Conservation (phyloP, 2,888 invertebrate species). For the Pseudococcus viburni region DNA sequence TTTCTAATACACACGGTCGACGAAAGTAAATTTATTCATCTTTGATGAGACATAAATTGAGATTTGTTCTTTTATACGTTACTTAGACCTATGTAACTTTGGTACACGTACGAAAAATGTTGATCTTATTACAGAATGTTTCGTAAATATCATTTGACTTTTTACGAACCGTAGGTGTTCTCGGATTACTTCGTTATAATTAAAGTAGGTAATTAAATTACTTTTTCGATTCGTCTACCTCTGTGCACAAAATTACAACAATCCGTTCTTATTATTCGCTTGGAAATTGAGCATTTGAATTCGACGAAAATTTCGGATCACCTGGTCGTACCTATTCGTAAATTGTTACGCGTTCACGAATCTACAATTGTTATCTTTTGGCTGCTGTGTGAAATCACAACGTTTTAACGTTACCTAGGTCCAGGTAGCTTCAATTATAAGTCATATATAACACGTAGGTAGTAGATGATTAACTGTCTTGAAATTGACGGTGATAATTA, state of each 20-base stretch:
- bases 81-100: background rate
- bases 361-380: slow-evolving; percentile 6
- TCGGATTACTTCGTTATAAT: background rate
- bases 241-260: background rate
- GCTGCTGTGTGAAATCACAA: background rate
- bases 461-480: background rate
- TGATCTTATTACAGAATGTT: slow-evolving; percentile 17
- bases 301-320: background rate
- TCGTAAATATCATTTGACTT: slow-evolving; percentile 40
- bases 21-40: slow-evolving; percentile 5
- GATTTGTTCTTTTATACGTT: slow-evolving; percentile 6
- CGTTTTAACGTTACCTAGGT: background rate
- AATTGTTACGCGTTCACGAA: slow-evolving; percentile 20
- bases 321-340: background rate
- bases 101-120: background rate
- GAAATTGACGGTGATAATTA: slow-evolving; percentile 34
- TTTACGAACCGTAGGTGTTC: background rate
- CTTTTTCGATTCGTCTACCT: background rate
- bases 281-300: background rate
- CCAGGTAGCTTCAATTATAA: slow-evolving; percentile 3
- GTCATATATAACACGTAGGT: background rate
- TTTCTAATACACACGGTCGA: slow-evolving; percentile 8
- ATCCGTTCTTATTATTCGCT: background rate
- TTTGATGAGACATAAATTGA: slow-evolving; percentile 47
- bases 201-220: background rate